Conservation (phyloP, 2,113 vertebrate genomes). For the Sylvietta virens region DNA sequence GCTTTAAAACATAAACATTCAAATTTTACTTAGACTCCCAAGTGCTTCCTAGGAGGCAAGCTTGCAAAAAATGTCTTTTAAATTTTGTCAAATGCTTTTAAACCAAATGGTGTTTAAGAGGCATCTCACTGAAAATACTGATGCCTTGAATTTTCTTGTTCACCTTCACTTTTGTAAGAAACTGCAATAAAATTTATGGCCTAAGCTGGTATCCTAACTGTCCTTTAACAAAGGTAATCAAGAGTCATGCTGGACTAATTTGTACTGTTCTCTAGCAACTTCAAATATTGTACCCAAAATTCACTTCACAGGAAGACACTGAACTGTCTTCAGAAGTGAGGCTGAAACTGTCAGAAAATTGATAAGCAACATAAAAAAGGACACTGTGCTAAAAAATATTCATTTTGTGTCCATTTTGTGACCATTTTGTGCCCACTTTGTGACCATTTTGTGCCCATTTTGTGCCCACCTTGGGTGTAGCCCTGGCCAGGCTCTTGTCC, state of each 20-base stretch:
- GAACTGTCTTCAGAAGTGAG: not conserved
- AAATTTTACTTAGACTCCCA: slow-evolving; percentile 46
- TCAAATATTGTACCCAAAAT: not conserved
- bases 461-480: too few relatives aligned
- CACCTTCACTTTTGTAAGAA: not conserved
- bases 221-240: not conserved
- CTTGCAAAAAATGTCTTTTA: slow-evolving; percentile 26
- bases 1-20: slow-evolving; percentile 67
- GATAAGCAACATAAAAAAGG: not conserved
- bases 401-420: too few relatives aligned
- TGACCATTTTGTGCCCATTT: too few relatives aligned
- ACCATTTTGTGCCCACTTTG: too few relatives aligned
- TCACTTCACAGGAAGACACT: not conserved
- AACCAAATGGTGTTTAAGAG: slow-evolving; percentile 1
- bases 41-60: slow-evolving; percentile 41
- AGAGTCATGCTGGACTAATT: not conserved
- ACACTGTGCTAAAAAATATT: not conserved
- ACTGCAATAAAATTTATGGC: not conserved
- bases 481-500: too few relatives aligned
- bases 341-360: not conserved
- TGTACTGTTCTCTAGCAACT: not conserved
- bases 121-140: not conserved
- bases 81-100: not conserved
- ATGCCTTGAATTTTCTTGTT: not conserved
- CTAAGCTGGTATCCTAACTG: not conserved